Evolutionary conservation across 2,888 invertebrate genomes (phyloP).

Genomic region (Beris chalybata): DNA sequence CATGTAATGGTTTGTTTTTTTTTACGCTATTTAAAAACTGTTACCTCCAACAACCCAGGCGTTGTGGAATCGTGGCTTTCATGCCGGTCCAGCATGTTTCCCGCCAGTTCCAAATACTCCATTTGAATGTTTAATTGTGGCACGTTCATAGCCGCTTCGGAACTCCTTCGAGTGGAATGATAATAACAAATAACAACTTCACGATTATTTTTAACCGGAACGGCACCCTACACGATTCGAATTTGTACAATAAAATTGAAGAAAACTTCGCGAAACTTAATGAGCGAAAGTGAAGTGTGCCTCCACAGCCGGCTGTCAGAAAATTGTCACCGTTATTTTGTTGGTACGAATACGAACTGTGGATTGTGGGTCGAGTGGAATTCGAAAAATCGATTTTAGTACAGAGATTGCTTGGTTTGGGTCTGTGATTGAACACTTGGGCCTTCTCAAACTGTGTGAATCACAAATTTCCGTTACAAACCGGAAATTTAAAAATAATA

Average conservation of each 20-base stretch:
- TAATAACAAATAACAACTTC: not conserved
- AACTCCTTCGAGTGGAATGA: not conserved
- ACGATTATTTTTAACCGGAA: not conserved
- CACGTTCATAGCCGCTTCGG: not conserved
- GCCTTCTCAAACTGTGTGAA: too few species aligned
- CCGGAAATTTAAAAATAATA: too few species aligned
- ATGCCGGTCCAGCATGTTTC: conserved; percentile 77
- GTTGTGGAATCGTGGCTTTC: conserved; percentile 49
- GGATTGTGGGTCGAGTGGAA: too few species aligned
- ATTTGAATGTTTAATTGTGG: conserved; percentile 50
- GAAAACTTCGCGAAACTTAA: not conserved
- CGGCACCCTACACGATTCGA: not conserved
- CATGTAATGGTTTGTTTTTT: not conserved
- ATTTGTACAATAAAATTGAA: conserved; percentile 2
- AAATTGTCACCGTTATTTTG: conserved; percentile 15
- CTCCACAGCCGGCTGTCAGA: not conserved
- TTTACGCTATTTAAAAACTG: too few species aligned
- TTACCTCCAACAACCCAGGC: conserved; percentile 53
- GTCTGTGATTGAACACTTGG: too few species aligned
- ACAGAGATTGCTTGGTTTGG: too few species aligned
- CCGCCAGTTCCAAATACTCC: conserved; percentile 76
- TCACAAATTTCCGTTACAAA: too few species aligned
- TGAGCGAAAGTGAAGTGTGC: conserved; percentile 1
- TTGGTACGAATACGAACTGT: too few species aligned
- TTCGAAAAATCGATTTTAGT: too few species aligned